These are phyloP conservation scores for Centrocercus urophasianus DNA, from an alignment of 2,113 vertebrate species.

Conservation along the genomic window DNA sequence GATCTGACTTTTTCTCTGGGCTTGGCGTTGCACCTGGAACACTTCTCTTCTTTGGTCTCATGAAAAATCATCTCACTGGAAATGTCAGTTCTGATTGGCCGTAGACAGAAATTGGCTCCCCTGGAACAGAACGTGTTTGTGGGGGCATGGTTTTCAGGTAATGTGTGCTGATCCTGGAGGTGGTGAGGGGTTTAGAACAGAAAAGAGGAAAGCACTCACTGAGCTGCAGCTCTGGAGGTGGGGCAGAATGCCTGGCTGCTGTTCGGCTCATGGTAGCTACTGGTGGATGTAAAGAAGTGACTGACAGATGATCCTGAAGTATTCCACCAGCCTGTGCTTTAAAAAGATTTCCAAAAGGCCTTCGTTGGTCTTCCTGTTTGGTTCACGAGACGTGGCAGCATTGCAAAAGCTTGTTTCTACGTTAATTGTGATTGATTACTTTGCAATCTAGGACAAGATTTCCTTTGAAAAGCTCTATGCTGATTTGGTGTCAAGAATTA, in stretches of 20 bases:
- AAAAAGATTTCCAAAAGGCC: neutral
- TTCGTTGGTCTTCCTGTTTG: neutral
- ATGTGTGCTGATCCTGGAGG: neutral
- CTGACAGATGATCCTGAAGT: neutral
- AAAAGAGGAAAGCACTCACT: rapidly evolving
- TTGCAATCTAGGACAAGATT: slow-evolving; percentile 56
- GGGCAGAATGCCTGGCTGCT: neutral
- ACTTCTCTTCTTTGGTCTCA: neutral
- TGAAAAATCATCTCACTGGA: rapidly evolving
- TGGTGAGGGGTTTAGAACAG: neutral
- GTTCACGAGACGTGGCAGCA: rapidly evolving
- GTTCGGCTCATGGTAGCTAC: neutral
- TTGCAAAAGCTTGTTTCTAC: slow-evolving; percentile 9
- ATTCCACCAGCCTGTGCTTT: neutral
- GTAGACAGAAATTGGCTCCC: neutral
- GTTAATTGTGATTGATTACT: slow-evolving; percentile 64
- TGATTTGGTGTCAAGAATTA: slow-evolving; percentile 49
- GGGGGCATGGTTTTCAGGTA: neutral
- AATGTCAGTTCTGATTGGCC: neutral
- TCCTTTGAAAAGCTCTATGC: slow-evolving; percentile 58
- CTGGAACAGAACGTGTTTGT: rapidly evolving
- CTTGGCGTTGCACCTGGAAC: neutral
- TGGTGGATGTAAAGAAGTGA: neutral
- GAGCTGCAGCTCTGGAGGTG: neutral
- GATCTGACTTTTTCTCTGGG: neutral